Conservation (phyloP, 2,113 vertebrate species). For the Proteles cristata region DNA sequence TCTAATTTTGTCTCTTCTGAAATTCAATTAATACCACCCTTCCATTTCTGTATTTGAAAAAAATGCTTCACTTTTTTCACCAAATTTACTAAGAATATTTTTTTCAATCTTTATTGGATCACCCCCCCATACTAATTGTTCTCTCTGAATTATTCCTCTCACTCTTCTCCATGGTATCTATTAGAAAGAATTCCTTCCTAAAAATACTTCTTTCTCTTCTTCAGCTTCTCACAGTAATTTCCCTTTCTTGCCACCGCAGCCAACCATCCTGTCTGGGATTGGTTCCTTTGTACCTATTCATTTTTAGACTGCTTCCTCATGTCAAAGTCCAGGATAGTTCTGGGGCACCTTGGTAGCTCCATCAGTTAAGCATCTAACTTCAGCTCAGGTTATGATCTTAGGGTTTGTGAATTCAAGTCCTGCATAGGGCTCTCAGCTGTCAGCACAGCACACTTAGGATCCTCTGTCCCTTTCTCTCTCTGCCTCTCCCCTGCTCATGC, state of each 20-base stretch:
- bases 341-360: not conserved
- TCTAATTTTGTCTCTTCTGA: not conserved
- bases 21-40: not conserved
- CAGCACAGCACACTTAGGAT: too few species aligned
- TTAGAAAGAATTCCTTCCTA: conserved; percentile 8
- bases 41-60: not conserved
- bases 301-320: not conserved
- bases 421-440: too few species aligned
- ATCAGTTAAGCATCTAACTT: too few species aligned
- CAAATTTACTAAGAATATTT: not conserved
- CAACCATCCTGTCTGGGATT: not conserved
- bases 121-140: not conserved
- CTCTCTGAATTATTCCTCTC: not conserved
- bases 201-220: not conserved
- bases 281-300: not conserved
- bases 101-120: not conserved
- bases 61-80: not conserved
- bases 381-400: too few species aligned
- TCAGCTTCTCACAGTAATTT: not conserved
- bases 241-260: not conserved
- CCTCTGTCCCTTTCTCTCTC: too few species aligned
- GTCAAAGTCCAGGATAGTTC: not conserved
- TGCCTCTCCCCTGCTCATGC: too few species aligned
- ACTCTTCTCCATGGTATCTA: not conserved
- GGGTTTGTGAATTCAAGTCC: too few species aligned